phyloP scores from a whole-genome alignment of 2,888 invertebrate genomes.

The Tinea semifulvella region DNA sequence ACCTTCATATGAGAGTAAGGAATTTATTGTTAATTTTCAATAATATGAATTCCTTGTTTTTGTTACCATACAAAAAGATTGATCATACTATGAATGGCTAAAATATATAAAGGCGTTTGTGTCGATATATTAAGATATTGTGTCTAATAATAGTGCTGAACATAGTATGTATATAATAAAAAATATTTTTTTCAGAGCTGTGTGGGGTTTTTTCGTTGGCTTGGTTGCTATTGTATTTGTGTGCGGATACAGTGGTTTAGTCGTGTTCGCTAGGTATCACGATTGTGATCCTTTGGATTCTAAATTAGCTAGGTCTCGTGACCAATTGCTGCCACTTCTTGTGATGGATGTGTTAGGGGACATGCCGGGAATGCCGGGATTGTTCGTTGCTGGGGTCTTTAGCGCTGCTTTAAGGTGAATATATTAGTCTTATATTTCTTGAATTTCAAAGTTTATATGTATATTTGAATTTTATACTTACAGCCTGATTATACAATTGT shows the following conservation, averaged over 20 bases:
- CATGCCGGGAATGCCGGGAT: constrained; percentile 83
- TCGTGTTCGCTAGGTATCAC: constrained; percentile 77
- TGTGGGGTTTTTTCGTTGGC: constrained; percentile 74
- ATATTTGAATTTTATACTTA: no score
- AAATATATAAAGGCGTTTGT: no score
- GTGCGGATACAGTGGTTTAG: constrained; percentile 77
- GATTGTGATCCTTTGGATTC: constrained; percentile 79
- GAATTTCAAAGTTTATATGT: no score
- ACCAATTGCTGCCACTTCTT: constrained; percentile 81
- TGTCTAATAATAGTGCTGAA: no score
- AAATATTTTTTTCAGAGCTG: constrained; percentile 60
- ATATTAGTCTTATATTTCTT: not conserved
- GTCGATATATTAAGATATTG: no score
- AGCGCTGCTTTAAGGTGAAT: constrained; percentile 85
- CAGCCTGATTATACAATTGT: no score
- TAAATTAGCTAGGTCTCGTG: constrained; percentile 74
- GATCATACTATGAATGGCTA: no score
- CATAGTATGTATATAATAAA: no score
- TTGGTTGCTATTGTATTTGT: constrained; percentile 71
- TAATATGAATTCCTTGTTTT: no score
- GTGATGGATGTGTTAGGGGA: constrained; percentile 86
- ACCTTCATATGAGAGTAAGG: no score
- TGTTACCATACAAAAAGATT: no score
- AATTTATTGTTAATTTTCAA: no score
- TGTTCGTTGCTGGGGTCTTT: constrained; percentile 91